Evolutionary conservation across 2,113 vertebrate species (phyloP).

Genomic region (Panthera tigris): DNA sequence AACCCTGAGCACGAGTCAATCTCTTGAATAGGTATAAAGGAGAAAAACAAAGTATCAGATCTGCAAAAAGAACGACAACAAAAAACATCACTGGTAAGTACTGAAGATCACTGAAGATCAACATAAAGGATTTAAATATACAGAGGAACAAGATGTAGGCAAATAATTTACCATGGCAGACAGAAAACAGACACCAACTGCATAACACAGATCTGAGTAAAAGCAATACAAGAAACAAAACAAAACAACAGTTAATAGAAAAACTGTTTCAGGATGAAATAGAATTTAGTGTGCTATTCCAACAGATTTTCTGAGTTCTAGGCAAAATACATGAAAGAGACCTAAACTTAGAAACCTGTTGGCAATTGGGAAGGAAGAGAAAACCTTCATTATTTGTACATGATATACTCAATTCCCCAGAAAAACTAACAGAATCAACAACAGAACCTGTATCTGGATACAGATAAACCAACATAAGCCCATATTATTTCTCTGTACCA

Average conservation of each 20-base stretch:
- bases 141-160: background rate
- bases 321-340: conserved; percentile 1
- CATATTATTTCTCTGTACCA: conserved; percentile 2
- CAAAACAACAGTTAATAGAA: background rate
- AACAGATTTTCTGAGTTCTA: conserved; percentile 23
- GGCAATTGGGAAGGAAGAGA: background rate
- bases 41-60: background rate
- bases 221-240: background rate
- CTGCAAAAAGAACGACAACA: background rate
- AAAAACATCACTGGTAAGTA: background rate
- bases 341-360: conserved; percentile 18
- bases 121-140: background rate
- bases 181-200: background rate
- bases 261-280: conserved; percentile 11
- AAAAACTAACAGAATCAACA: conserved; percentile 46
- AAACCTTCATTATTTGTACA: background rate
- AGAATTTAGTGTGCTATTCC: conserved; percentile 19
- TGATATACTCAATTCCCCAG: background rate
- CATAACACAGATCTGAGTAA: background rate
- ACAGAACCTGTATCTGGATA: background rate
- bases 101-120: background rate
- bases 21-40: background rate
- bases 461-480: background rate
- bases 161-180: background rate
- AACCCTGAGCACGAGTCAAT: background rate